phyloP scores from a whole-genome alignment of 1,140 invertebrate genomes.

The Drosophila sp. region DNA sequence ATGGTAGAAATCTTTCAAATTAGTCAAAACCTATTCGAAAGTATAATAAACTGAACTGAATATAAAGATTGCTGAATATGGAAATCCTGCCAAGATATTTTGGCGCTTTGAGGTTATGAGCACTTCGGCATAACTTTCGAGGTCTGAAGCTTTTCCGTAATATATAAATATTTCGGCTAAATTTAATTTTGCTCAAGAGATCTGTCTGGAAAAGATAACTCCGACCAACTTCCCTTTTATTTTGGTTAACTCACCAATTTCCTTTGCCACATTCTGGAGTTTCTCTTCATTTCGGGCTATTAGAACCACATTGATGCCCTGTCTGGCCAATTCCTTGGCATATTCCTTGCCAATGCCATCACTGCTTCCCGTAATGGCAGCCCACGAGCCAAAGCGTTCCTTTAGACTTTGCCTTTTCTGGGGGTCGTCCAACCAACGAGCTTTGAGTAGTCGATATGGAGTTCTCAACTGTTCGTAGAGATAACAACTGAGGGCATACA shows the following conservation, averaged over 20 bases:
- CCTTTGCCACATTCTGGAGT: constrained; percentile 87
- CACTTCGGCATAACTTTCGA: no score
- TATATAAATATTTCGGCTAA: no score
- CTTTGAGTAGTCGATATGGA: constrained; percentile 39
- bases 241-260: constrained; percentile 87
- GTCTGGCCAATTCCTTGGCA: constrained; percentile 90
- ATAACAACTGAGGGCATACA: constrained; percentile 51
- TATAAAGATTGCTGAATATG: no score
- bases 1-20: no score
- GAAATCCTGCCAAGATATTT: no score
- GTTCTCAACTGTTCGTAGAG: constrained; percentile 67
- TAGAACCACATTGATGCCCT: constrained; percentile 92
- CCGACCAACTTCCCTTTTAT: background rate
- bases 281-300: constrained; percentile 92
- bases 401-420: constrained; percentile 33
- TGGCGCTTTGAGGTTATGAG: no score
- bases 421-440: background rate
- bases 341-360: constrained; percentile 97
- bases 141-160: no score
- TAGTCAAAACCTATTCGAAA: no score
- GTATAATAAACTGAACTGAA: no score
- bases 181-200: no score
- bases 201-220: no score
- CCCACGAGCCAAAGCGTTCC: constrained; percentile 61
- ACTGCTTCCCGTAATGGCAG: constrained; percentile 94